Evolutionary conservation across 2,797 vertebrate genomes (phyloP).

Genomic region (Coccyzus lansbergi): DNA sequence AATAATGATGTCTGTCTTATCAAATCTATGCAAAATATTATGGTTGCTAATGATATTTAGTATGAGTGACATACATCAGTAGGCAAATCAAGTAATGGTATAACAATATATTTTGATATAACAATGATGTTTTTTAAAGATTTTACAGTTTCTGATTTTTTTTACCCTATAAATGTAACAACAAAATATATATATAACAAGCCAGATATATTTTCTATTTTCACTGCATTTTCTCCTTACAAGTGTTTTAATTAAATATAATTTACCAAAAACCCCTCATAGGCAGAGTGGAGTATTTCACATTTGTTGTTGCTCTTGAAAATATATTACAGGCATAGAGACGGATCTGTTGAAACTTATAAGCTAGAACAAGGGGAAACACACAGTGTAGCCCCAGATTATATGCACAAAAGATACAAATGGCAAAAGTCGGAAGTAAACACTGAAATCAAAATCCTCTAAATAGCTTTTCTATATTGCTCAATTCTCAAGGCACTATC

Average conservation of each 20-base stretch:
- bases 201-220: background rate
- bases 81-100: background rate
- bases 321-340: background rate
- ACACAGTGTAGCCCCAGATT: background rate
- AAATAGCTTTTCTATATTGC: background rate
- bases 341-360: background rate
- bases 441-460: background rate
- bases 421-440: background rate
- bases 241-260: background rate
- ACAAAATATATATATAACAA: background rate
- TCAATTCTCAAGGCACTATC: background rate
- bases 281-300: background rate
- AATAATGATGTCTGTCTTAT: background rate
- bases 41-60: constrained; percentile 8
- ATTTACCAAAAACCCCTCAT: background rate
- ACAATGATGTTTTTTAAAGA: background rate
- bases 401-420: background rate
- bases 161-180: background rate
- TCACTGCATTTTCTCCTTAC: background rate
- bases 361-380: background rate
- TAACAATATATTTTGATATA: background rate
- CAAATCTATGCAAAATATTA: constrained; percentile 8
- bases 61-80: background rate
- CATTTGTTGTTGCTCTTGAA: background rate
- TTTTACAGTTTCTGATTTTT: background rate